Percentiles rank a stretch among this genome's conserved stretches.
Conservation (phyloP, 2,797 vertebrate genomes). For the Notolepis coatsorum region DNA sequence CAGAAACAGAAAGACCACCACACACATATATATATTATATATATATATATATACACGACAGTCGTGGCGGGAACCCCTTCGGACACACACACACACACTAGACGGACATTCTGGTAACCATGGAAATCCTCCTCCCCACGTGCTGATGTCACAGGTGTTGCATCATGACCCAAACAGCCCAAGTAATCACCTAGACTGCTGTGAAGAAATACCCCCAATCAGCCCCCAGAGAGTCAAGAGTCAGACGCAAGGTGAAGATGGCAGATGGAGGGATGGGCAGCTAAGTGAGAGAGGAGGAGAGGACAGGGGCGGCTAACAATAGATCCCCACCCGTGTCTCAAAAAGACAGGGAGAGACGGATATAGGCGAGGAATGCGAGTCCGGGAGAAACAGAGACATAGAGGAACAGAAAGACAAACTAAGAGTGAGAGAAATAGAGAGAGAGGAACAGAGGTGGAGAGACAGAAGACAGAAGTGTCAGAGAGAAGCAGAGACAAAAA, state of each 20-base stretch:
- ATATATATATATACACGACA: slow-evolving; percentile 24
- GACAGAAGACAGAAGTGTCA: background rate
- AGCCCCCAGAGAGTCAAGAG: background rate
- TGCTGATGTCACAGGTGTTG: slow-evolving; percentile 66
- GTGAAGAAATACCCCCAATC: slow-evolving; percentile 26
- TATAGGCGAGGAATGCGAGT: too few species aligned
- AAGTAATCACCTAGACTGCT: slow-evolving; percentile 34
- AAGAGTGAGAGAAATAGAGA: background rate
- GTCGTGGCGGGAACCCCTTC: slow-evolving; percentile 50
- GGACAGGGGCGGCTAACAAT: slow-evolving; percentile 57
- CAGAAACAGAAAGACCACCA: slow-evolving; percentile 1
- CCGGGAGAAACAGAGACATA: slow-evolving; percentile 6
- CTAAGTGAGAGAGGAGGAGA: slow-evolving; percentile 24
- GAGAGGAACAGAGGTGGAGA: background rate
- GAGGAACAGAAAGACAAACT: background rate
- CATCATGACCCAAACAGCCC: slow-evolving; percentile 58
- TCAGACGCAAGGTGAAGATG: slow-evolving; percentile 31
- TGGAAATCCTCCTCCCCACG: slow-evolving; percentile 70
- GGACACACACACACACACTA: slow-evolving; percentile 17
- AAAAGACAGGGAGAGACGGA: slow-evolving; percentile 3
- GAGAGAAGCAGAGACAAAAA: background rate
- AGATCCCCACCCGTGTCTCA: slow-evolving; percentile 42
- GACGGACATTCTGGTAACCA: slow-evolving; percentile 70
- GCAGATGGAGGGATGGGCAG: background rate
- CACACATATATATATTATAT: slow-evolving; percentile 27